These are phyloP conservation scores for Myiopsitta monachus DNA, from an alignment of 2,113 vertebrate species.

Conservation along the genomic window DNA sequence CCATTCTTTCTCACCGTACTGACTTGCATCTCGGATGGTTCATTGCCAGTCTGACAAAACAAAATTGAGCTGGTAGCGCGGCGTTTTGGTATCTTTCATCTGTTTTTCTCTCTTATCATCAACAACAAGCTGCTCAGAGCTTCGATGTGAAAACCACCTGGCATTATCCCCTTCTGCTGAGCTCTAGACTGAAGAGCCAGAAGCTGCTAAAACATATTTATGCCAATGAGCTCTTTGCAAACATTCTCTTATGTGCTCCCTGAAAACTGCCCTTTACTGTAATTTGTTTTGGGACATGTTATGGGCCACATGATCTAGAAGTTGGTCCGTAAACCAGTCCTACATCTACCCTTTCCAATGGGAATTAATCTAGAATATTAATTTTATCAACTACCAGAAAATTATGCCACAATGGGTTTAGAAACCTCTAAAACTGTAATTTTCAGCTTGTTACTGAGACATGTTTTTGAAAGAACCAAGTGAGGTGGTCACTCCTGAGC, in stretches of 20 bases:
- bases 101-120: slow-evolving; percentile 39
- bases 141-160: slow-evolving; percentile 33
- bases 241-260: not conserved
- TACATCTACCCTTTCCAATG: not conserved
- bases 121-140: slow-evolving; percentile 14
- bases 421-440: not conserved
- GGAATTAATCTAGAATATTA: not conserved
- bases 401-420: not conserved
- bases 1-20: slow-evolving; percentile 36
- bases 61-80: slow-evolving; percentile 36
- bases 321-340: not conserved
- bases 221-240: not conserved
- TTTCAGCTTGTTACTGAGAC: not conserved
- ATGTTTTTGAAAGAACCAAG: not conserved
- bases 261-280: not conserved
- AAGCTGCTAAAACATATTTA: slow-evolving; percentile 37
- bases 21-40: slow-evolving; percentile 23
- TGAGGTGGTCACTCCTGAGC: not conserved
- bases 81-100: slow-evolving; percentile 39
- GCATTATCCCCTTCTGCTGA: slow-evolving; percentile 17
- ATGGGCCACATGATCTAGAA: not conserved
- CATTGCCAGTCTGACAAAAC: slow-evolving; percentile 17
- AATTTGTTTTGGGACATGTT: not conserved
- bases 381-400: not conserved
- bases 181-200: slow-evolving; percentile 32